Base-by-base conservation (phyloP, 2,888 invertebrate species). In the Aphelenchoides bicaudatus region DNA sequence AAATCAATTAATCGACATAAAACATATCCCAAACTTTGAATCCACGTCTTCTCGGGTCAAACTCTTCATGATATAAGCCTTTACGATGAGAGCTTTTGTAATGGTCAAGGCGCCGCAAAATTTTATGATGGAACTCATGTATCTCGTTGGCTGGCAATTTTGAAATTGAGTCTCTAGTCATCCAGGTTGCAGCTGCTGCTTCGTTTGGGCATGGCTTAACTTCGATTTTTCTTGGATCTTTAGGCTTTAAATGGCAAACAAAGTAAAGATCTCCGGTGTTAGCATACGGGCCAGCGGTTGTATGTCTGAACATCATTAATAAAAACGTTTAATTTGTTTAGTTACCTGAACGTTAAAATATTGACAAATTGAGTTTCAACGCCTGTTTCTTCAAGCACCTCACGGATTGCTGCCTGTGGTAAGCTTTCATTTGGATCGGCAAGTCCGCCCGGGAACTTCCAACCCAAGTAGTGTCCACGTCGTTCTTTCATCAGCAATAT, bases 371-470 rank as follows among this genome's bases (percentile, higher is more conserved):
- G 55, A 21, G 67, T 43, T 23, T 61, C 56, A 19, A 93, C 85
- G 49, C 89, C 88, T 0, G 93, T 93, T 82, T 93, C 93, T 82
- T 93, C 93, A 54, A 85, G 82, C 0, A 92, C 88, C 82, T 93
- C 93, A 65, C 93, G 84, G 53, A 86, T 84, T 0, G 87, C 90
- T 13, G 91, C 90, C 71, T 8, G 2, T 13, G 16, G 21, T 25
- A 93, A 83, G 75, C 89, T 86, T 83, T 93, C 92, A 56, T 87
- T 89, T 88, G 76, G 47, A 64, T 61, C 55, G 4, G 52, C 51
- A 6, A 38, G 88, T 51, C 92, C 92, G 53, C 93, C 92, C 16
- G 93, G 92, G 5, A 92, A 82, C 82, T 92, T 92, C 90, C 90
- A 92, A 74, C 86, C 85, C 2, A 84, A 82, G 25, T 63, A 72